Base-by-base conservation (phyloP, 2,113 vertebrate species). In the Anolis sagrei region DNA sequence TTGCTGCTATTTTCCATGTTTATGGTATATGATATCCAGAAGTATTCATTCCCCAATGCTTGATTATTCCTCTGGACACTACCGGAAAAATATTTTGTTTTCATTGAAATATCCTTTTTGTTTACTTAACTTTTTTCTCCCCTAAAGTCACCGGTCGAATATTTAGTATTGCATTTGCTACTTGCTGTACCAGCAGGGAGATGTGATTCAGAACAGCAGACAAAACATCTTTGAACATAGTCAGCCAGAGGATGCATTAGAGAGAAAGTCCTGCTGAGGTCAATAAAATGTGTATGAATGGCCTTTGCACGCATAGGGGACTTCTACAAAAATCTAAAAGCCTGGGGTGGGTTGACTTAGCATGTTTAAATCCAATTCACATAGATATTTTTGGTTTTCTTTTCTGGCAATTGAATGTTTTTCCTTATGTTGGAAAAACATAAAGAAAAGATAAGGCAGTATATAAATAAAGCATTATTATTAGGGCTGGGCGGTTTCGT, bases 171-270 rank as follows among this genome's bases (percentile, higher is more conserved):
- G 36, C 76, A 68, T 16, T 7, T 84, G 64, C 14, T 48, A 72
- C 34, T 54, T 64, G 48, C 36, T 70, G 0, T 9, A 78, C 51
- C 14, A 84, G 32, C 86, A 54, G 23, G 4, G 8, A 4, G 73
- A 88, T 9, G 4, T 75, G 16, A 75, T 73, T 85, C 79, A 86
- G 66, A 1, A 16, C 49, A 69, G 86, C 54, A 90, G 84, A 8
- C 1, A 1, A 58, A 84, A 79, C 5, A 21, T 25, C 76, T 66
- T 64, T 66, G 29, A 4, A 2, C 76, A 27, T n/a, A 79, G 10
- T 29, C 81, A 23, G 32, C 44, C 73, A 49, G 83, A 87, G 75
- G 80, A 36, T 1, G 76, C 75, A 76, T 23, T 44, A 84, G 25
- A 61, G 21, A 54, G 23, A 75, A 76, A 85, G 66, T n/a, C 36